Conservation (phyloP, 2,797 vertebrate genomes). For the Halcyon smyrnensis region DNA sequence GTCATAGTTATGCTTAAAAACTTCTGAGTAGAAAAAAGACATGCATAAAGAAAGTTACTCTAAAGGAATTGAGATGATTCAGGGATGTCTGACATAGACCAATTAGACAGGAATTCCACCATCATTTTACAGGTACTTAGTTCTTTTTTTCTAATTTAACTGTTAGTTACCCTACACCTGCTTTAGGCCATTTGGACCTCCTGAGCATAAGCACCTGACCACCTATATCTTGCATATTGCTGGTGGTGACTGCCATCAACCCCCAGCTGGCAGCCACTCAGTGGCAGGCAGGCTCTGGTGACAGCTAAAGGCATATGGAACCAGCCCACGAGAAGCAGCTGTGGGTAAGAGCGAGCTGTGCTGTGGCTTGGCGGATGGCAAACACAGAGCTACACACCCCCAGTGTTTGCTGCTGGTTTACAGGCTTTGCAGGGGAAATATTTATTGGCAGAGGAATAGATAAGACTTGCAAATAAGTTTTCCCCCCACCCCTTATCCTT, state of each 20-base stretch:
- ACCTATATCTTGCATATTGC: neutral
- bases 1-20: neutral
- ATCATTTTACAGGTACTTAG: neutral
- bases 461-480: neutral
- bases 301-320: neutral
- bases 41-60: neutral
- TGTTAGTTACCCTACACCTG: neutral
- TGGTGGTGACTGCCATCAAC: neutral
- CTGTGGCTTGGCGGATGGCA: neutral
- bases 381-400: neutral
- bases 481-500: neutral
- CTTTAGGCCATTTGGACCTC: neutral
- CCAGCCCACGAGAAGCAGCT: neutral
- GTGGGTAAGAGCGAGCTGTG: neutral
- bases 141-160: neutral
- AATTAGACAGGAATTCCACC: neutral
- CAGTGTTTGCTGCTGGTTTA: fast-evolving
- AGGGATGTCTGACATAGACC: neutral
- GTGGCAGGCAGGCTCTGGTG: neutral
- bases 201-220: neutral
- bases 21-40: neutral
- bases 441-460: neutral
- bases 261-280: neutral
- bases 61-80: neutral
- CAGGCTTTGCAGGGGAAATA: neutral